phyloP scores from a whole-genome alignment of 2,113 vertebrate species.

The Hyla sarda region DNA sequence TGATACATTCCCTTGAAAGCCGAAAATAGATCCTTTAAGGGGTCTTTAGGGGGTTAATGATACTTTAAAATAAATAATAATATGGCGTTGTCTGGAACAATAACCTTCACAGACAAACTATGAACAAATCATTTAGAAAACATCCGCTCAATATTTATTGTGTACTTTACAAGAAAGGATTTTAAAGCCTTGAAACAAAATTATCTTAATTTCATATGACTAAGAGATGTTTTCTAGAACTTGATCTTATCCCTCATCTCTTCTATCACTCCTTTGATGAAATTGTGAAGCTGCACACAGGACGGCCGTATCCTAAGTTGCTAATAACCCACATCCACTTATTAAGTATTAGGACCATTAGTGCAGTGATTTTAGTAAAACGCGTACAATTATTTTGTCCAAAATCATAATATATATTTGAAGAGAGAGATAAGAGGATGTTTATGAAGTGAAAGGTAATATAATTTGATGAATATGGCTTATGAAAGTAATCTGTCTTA shows the following conservation, averaged over 20 bases:
- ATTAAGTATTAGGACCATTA: neutral
- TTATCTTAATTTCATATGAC: neutral
- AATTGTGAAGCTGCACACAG: neutral
- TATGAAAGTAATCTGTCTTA: slow-evolving; percentile 6
- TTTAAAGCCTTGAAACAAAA: neutral
- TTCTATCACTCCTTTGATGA: neutral
- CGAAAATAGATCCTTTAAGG: too few species aligned
- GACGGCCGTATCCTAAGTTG: neutral
- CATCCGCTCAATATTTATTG: neutral
- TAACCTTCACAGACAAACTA: neutral
- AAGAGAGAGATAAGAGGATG: neutral
- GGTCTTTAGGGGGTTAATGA: too few species aligned
- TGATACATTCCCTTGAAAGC: too few species aligned
- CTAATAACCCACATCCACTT: neutral
- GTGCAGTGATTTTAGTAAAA: neutral
- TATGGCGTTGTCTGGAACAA: neutral
- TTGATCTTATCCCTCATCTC: neutral
- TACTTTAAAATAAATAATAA: too few species aligned
- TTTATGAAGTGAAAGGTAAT: slow-evolving; percentile 6
- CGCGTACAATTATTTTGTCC: neutral
- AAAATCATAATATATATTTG: neutral
- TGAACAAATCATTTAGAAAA: neutral
- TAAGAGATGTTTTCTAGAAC: neutral
- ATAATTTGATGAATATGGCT: neutral
- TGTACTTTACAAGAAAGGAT: neutral